Evolutionary conservation across 2,113 vertebrate species (phyloP).

Genomic region (Oncorhynchus keta): DNA sequence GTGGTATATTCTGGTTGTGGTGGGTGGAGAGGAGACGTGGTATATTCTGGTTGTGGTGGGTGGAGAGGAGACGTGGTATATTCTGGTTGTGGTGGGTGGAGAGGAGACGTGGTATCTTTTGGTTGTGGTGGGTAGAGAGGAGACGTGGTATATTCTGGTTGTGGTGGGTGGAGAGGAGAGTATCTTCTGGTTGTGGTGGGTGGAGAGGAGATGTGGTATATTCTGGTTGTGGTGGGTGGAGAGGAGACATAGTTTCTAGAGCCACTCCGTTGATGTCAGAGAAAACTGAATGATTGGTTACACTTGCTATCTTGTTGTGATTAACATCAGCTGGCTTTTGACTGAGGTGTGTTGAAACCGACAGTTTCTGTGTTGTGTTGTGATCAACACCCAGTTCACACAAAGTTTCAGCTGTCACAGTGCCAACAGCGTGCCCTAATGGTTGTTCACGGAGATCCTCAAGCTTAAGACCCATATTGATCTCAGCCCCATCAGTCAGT

Average conservation of each 20-base stretch:
- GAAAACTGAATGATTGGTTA: conserved; percentile 61
- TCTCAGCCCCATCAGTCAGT: conserved; percentile 17
- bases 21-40: too few relatives aligned
- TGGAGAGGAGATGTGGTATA: not conserved
- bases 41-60: too few relatives aligned
- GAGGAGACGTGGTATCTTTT: too few relatives aligned
- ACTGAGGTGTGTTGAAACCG: conserved; percentile 39
- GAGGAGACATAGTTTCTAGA: conserved; percentile 40
- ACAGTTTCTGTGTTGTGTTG: conserved; percentile 41
- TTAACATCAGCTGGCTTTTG: conserved; percentile 36
- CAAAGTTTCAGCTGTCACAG: conserved; percentile 32
- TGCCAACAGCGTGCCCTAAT: conserved; percentile 24
- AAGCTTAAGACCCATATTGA: conserved; percentile 14
- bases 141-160: too few relatives aligned
- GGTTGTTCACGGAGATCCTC: conserved; percentile 24
- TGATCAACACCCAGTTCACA: conserved; percentile 43
- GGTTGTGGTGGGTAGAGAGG: too few relatives aligned
- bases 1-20: too few relatives aligned
- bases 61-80: too few relatives aligned
- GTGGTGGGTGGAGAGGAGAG: too few relatives aligned
- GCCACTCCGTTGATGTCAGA: conserved; percentile 41
- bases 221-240: conserved; percentile 39
- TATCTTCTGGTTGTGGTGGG: not conserved
- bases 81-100: too few relatives aligned
- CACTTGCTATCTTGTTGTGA: conserved; percentile 48